These are phyloP conservation scores for Ceyx erithaca DNA, from an alignment of 2,797 vertebrate genomes.

Conservation along the genomic window DNA sequence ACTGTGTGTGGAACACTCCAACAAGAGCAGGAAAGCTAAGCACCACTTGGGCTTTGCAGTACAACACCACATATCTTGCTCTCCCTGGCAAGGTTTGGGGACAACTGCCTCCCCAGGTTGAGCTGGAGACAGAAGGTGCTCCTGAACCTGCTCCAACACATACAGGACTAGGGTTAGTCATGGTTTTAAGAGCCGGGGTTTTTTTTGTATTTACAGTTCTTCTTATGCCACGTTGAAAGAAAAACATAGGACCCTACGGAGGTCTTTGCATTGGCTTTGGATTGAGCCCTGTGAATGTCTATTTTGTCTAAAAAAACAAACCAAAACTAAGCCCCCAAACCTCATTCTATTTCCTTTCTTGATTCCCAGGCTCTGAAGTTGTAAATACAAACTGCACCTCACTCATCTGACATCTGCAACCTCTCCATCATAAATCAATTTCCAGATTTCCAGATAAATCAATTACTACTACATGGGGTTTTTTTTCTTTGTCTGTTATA, in stretches of 20 bases:
- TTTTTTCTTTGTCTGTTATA: background rate
- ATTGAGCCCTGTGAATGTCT: background rate
- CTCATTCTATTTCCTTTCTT: background rate
- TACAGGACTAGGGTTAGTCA: background rate
- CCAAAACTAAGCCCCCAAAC: background rate
- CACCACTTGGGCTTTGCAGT: background rate
- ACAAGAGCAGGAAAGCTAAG: background rate
- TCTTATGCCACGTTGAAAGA: background rate
- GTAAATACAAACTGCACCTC: background rate
- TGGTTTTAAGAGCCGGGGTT: background rate
- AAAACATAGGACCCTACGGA: background rate
- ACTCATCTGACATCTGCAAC: background rate
- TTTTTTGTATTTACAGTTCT: background rate
- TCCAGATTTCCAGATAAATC: background rate
- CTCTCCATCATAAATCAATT: background rate
- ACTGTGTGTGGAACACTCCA: background rate
- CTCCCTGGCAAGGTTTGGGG: background rate
- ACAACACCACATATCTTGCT: accelerated
- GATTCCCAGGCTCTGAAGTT: background rate
- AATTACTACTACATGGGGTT: background rate
- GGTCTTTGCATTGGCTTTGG: background rate
- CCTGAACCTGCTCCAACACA: background rate
- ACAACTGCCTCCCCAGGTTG: background rate
- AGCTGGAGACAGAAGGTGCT: background rate
- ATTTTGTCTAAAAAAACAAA: background rate